Base-by-base conservation (phyloP, 2,113 vertebrate species). In the Helogale parvula region DNA sequence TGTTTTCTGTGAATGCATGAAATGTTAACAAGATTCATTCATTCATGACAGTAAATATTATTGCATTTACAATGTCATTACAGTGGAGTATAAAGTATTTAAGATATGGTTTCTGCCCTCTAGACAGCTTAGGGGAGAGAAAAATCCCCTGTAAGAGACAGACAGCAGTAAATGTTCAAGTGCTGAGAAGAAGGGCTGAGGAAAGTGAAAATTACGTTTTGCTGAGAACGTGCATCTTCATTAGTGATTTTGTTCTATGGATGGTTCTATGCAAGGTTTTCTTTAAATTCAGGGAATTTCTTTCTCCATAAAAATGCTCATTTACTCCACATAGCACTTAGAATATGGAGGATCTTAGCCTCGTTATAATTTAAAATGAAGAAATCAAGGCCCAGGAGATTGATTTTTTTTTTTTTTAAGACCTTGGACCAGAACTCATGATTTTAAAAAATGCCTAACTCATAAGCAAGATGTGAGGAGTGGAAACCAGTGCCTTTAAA, bases 261-360 rank as follows among this genome's bases (percentile, higher is more conserved):
- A 41, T 72, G 19, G 71, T 60, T 60, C 21, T 60, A 60, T 23
- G 57, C 15, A 82, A 96, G 38, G 50, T 72, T 86, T 87, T 66
- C 47, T 88, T 82, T 72, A 88, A 90, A 63, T 94, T 14, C 11
- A 82, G 72, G 21, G 90, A 47, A 63, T 50, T 87, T 74, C 17
- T 96, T 74, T 84, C 79, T 83, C 54, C 35, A 54, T 65, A 89
- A 96, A 97, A 97, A 94, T 77, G 2, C n/a, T 19, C 12, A 50
- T 50, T 95, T 96, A 57, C 66, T 88, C 87, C 31, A 79, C 45
- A 47, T 17, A 90, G 63, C 3, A 60, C 29, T 90, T 79, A 63
- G 79, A 76, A 93, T 50, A 33, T 60, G 66, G 71, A 91, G 31
- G 33, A 21, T 68, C 38, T 96, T 94, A 90, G 41, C 14, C 25